Evolutionary conservation across 2,113 vertebrate genomes (phyloP), one percentile per base, ranked within the genome.

Genomic region (Manacus vitellinus): DNA sequence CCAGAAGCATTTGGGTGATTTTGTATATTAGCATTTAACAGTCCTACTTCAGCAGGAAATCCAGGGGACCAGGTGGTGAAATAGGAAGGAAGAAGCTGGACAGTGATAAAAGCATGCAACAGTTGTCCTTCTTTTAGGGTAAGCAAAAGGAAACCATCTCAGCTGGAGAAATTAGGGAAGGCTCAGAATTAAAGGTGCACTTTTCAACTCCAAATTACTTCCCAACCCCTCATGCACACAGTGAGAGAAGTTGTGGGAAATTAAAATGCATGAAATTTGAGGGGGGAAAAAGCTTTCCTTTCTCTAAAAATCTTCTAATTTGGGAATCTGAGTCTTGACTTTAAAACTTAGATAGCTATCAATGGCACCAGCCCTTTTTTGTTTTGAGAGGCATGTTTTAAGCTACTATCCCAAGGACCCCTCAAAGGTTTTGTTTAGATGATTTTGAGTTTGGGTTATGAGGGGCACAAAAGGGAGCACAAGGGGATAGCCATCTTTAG

Each of bases 141-240:
- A 89, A 81, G 44, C 58, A 49, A 93, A 89, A 82, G 22, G 44
- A 93, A 95, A 79, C 10, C 1, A 4, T 44, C 31, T 76, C 71
- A 76, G 58, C 31, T 41, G 8, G 17, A 85, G 67, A 76, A 93
- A 76, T 41, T 24, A 65, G 30, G 58, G 54, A 52, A 75, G 17
- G n/a, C 14, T 79, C 13, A 24, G 52, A 91, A 80, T 58, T 85
- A 70, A 94, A 91, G 65, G 46, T 37, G 33, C 20, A 54, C 41
- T 96, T 94, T 88, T 88, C 30, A 83, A 61, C 22, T 52, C 44
- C 82, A 85, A 89, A 88, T 85, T 89, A 79, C 73, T 82, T 92
- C 55, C 41, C 46, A 65, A 58, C 3, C 14, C 19, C 22, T 85
- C 90, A 61, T 21, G 72, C 7, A 5, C 62, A 73, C 21, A 56